Percentiles rank a stretch among this genome's conserved stretches.
Evolutionary conservation across 2,888 invertebrate genomes (phyloP).

Genomic region (Andrena praecox): DNA sequence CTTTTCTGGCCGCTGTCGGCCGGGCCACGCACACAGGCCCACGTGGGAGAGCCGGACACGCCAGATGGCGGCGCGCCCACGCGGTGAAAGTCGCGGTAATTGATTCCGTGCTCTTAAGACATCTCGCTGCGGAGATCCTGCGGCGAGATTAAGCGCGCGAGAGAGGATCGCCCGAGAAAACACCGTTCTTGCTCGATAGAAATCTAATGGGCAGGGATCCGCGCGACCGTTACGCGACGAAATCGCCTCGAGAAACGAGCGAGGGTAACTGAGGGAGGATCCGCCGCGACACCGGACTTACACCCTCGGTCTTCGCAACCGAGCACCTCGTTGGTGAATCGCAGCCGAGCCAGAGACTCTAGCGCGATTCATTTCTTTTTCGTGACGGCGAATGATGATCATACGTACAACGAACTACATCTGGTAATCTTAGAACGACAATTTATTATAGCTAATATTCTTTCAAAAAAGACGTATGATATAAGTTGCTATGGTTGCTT

Average conservation of each 20-base stretch:
- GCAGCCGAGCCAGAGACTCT: too few species aligned
- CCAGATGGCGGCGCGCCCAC: constrained; percentile 80
- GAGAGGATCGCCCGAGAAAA: constrained; percentile 66
- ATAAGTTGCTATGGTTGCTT: too few species aligned
- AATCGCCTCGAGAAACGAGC: neutral
- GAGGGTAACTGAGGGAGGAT: neutral
- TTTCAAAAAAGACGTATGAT: too few species aligned
- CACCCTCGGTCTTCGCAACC: too few species aligned
- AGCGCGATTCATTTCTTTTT: too few species aligned
- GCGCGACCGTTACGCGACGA: constrained; percentile 37
- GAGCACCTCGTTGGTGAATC: too few species aligned
- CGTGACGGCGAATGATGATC: too few species aligned
- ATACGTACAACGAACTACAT: too few species aligned
- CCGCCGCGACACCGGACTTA: too few species aligned
- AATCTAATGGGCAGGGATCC: constrained; percentile 52
- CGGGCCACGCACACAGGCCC: constrained; percentile 32
- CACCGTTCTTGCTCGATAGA: constrained; percentile 52
- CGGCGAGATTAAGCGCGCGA: constrained; percentile 72
- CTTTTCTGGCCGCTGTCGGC: constrained; percentile 2
- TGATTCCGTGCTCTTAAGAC: constrained; percentile 81
- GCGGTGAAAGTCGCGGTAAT: constrained; percentile 83
- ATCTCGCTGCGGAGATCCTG: constrained; percentile 74
- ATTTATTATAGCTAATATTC: too few species aligned
- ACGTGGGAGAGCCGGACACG: constrained; percentile 77
- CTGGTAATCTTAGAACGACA: too few species aligned